Evolutionary conservation across 2,113 vertebrate species (phyloP).

Genomic region (Agapornis roseicollis): DNA sequence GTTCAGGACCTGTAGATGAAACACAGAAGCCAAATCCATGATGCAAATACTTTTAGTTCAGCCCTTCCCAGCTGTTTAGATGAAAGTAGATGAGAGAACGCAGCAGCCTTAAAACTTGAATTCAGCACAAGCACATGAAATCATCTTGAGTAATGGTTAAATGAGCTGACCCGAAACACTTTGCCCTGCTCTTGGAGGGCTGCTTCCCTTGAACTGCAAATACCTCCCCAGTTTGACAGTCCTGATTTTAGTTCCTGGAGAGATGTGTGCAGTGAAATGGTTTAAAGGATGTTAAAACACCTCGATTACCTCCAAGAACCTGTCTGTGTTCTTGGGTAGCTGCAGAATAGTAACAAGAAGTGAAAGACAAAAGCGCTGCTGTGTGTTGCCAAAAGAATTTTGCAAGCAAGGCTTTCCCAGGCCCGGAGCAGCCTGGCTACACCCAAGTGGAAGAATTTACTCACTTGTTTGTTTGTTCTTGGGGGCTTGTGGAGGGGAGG

Average conservation of each 20-base stretch:
- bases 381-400: constrained; percentile 51
- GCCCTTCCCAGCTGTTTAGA: neutral
- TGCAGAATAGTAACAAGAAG: constrained; percentile 16
- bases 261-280: neutral
- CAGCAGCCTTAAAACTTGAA: neutral
- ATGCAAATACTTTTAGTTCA: neutral
- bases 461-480: constrained; percentile 61
- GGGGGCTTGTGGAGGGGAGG: constrained; percentile 34
- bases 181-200: neutral
- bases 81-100: neutral
- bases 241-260: neutral
- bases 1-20: neutral
- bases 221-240: neutral
- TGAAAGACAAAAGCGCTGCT: constrained; percentile 44
- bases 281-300: neutral
- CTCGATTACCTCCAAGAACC: neutral
- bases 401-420: constrained; percentile 67
- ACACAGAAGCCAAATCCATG: neutral
- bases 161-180: neutral
- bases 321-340: constrained; percentile 5
- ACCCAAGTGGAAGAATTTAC: constrained; percentile 66
- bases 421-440: constrained; percentile 56
- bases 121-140: neutral
- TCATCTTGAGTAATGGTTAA: neutral
- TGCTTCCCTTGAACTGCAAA: neutral